phyloP scores from a whole-genome alignment of 2,888 invertebrate species.

The Ormyrus pomaceus region DNA sequence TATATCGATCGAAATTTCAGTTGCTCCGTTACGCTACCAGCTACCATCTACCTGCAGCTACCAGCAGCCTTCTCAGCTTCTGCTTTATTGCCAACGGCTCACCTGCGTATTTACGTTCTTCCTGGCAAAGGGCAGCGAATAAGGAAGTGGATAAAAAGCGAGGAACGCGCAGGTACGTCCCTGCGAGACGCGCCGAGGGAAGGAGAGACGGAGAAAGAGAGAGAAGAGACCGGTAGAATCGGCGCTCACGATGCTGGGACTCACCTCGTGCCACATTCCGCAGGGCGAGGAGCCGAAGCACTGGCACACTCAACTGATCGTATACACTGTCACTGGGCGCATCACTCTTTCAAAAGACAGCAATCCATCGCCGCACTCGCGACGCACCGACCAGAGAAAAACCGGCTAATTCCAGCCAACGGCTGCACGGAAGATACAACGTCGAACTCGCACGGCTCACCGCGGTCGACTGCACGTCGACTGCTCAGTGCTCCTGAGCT shows the following conservation, averaged over 20 bases:
- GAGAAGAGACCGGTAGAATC: conserved; percentile 51
- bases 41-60: too few relatives aligned
- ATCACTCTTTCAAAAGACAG: not conserved
- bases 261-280: conserved; percentile 75
- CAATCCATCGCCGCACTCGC: conserved; percentile 19
- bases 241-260: conserved; percentile 51
- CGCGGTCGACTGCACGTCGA: conserved; percentile 36
- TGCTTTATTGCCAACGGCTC: too few relatives aligned
- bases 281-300: conserved; percentile 59
- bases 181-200: conserved; percentile 26
- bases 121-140: too few relatives aligned
- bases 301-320: conserved; percentile 11
- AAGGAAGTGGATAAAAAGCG: too few relatives aligned
- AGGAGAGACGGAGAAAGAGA: too few relatives aligned
- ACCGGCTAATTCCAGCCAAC: too few relatives aligned
- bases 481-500: conserved; percentile 3
- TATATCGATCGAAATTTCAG: conserved; percentile 38
- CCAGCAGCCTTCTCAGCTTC: too few relatives aligned
- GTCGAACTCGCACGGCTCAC: not conserved
- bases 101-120: too few relatives aligned
- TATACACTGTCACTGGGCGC: too few relatives aligned
- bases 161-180: conserved; percentile 25
- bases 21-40: not conserved
- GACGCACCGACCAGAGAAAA: too few relatives aligned
- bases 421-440: not conserved